These are phyloP conservation scores for Hylaeus anthracinus DNA, from an alignment of 1,140 invertebrate species.

Conservation along the genomic window DNA sequence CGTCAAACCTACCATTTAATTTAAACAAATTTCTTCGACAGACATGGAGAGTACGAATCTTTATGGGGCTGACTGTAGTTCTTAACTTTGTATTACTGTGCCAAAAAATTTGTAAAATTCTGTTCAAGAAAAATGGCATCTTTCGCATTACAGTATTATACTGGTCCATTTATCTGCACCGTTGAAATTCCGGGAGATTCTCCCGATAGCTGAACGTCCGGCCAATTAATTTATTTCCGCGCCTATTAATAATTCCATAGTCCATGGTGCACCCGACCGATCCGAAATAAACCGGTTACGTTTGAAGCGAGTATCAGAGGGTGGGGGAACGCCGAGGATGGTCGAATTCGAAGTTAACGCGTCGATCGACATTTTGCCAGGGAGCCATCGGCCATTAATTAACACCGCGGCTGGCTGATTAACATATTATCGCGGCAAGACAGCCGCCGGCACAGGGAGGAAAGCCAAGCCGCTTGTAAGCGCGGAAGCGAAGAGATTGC, in stretches of 20 bases:
- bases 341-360: slow-evolving; percentile 47
- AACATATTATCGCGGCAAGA: slow-evolving; percentile 72
- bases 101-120: too few species aligned
- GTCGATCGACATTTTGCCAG: slow-evolving; percentile 51
- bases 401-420: slow-evolving; percentile 71
- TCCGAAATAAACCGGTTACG: slow-evolving; percentile 19
- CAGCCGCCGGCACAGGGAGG: slow-evolving; percentile 48
- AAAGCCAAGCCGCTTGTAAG: slow-evolving; percentile 21
- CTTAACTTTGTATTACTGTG: too few species aligned
- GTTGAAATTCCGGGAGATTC: too few species aligned
- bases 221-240: slow-evolving; percentile 14
- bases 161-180: too few species aligned
- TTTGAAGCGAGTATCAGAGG: background rate
- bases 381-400: slow-evolving; percentile 65
- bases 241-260: slow-evolving; percentile 21
- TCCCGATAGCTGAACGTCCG: background rate
- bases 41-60: too few species aligned
- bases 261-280: too few species aligned
- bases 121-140: too few species aligned
- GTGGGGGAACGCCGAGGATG: background rate
- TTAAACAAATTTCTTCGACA: too few species aligned
- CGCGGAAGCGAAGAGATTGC: slow-evolving; percentile 46
- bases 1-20: too few species aligned
- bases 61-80: too few species aligned
- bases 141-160: too few species aligned